Evolutionary conservation across 23 tunicate species (phyloP).

Genomic region (Botrylloides violaceus): DNA sequence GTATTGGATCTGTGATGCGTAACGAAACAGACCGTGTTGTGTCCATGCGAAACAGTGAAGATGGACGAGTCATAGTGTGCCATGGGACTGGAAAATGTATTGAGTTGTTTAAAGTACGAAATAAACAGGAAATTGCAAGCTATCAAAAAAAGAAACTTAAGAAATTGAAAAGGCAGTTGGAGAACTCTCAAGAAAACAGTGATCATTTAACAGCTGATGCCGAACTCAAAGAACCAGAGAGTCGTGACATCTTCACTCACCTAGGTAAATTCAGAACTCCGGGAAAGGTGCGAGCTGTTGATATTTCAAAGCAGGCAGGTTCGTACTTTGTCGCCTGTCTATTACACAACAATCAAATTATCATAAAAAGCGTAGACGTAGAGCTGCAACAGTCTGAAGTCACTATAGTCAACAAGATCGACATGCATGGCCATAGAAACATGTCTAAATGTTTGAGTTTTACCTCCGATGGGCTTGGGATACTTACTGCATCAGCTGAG

Average conservation of each 20-base stretch:
- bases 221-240: neutral
- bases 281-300: slow-evolving; percentile 5
- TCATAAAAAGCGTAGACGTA: slow-evolving; percentile 12
- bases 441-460: slow-evolving; percentile 59
- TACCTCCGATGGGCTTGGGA: slow-evolving; percentile 57
- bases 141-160: slow-evolving; percentile 52
- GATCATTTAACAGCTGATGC: slow-evolving; percentile 6
- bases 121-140: slow-evolving; percentile 38
- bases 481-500: slow-evolving; percentile 53
- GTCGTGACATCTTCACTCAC: neutral
- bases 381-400: slow-evolving; percentile 22
- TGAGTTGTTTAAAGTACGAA: slow-evolving; percentile 43
- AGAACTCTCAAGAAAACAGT: slow-evolving; percentile 18
- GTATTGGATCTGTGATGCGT: slow-evolving; percentile 62
- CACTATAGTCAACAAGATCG: slow-evolving; percentile 17
- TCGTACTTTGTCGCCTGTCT: slow-evolving; percentile 15
- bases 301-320: neutral
- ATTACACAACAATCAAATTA: slow-evolving; percentile 62
- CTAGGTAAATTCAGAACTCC: slow-evolving; percentile 15
- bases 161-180: slow-evolving; percentile 24
- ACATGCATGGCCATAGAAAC: slow-evolving; percentile 49
- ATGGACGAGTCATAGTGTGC: slow-evolving; percentile 53
- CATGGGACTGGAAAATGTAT: slow-evolving; percentile 70
- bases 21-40: slow-evolving; percentile 57
- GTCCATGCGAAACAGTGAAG: slow-evolving; percentile 31